Evolutionary conservation across 1,140 invertebrate species (phyloP).

Genomic region (Aradophagus sp.): DNA sequence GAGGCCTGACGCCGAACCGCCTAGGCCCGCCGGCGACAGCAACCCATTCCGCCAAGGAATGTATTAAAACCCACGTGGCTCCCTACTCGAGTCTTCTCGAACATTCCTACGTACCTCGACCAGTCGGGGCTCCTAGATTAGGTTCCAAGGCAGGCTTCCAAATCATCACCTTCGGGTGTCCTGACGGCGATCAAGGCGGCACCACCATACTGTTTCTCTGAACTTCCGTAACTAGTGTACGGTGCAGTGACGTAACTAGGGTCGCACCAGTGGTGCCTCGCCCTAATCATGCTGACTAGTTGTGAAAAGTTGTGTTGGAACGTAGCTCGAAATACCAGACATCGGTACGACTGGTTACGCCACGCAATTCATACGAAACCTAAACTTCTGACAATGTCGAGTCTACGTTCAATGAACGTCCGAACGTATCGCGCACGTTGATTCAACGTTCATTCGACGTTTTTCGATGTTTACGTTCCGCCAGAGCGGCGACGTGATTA

Average conservation of each 20-base stretch:
- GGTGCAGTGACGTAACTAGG: constrained; percentile 45
- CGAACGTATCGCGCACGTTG: constrained; percentile 14
- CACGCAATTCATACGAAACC: no score
- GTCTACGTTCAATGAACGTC: no score
- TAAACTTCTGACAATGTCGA: no score
- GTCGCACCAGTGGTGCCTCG: constrained; percentile 22
- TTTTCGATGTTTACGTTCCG: constrained; percentile 14
- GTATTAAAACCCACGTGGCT: constrained; percentile 62
- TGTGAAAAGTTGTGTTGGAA: constrained; percentile 47
- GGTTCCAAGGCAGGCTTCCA: constrained; percentile 73
- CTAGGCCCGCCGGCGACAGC: constrained; percentile 72
- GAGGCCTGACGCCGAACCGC: constrained; percentile 67
- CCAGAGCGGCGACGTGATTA: constrained; percentile 31
- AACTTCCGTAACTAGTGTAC: constrained; percentile 54
- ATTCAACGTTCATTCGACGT: background rate
- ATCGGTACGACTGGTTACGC: no score
- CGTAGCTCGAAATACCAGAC: no score
- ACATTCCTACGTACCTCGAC: constrained; percentile 43
- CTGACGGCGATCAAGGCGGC: constrained; percentile 6
- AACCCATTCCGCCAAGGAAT: constrained; percentile 77
- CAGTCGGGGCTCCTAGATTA: constrained; percentile 53
- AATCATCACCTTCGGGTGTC: constrained; percentile 38
- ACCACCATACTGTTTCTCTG: constrained; percentile 25
- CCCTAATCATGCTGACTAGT: no score
- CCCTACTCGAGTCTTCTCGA: constrained; percentile 55